Conservation (phyloP, 2,113 vertebrate genomes). For the Melozone crissalis region DNA sequence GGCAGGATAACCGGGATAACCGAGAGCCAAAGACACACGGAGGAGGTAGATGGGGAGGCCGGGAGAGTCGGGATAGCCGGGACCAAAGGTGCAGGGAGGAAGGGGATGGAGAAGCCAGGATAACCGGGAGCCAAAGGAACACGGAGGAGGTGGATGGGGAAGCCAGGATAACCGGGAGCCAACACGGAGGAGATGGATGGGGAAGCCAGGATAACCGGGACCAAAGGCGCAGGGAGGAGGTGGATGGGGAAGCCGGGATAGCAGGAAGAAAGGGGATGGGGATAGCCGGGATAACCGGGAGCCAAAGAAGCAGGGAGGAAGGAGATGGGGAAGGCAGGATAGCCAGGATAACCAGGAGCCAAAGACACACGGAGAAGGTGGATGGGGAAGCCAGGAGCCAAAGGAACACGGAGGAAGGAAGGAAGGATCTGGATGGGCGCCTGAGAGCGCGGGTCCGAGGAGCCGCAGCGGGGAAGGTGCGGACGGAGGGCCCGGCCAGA, state of each 20-base stretch:
- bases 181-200: no score
- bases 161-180: background rate
- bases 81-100: background rate
- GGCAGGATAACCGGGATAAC: no score
- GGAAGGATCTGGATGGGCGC: background rate
- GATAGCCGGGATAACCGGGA: background rate
- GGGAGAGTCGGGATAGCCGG: no score
- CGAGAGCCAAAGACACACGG: no score
- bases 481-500: rapidly evolving
- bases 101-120: no score
- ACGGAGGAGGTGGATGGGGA: no score
- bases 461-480: background rate
- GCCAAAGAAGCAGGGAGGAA: no score
- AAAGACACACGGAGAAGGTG: background rate
- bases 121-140: no score
- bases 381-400: background rate
- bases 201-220: background rate
- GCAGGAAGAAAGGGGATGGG: no score
- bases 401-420: background rate
- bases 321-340: background rate
- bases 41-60: no score
- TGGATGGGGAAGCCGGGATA: background rate
- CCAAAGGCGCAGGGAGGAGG: no score
- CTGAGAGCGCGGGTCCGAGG: rapidly evolving
- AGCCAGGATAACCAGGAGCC: background rate